phyloP scores from a whole-genome alignment of 2,797 vertebrate species.

The Pseudomugil gertrudae region DNA sequence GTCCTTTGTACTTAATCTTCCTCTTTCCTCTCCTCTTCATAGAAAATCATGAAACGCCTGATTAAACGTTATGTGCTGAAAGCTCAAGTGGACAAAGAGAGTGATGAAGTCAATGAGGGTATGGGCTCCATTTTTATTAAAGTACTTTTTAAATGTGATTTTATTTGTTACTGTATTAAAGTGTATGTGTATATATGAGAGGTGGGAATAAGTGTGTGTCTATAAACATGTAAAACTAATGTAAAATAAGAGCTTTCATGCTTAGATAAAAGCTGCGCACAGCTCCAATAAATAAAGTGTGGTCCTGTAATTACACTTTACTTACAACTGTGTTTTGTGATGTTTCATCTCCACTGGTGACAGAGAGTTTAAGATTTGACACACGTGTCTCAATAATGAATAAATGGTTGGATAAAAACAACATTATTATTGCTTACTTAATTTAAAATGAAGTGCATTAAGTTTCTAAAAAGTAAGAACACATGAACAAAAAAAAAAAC shows the following conservation, averaged over 20 bases:
- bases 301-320: no score
- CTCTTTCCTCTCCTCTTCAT: conserved; percentile 45
- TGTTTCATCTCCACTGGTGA: no score
- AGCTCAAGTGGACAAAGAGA: conserved; percentile 96
- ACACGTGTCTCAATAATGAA: no score
- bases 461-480: not conserved
- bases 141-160: not conserved
- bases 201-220: not conserved
- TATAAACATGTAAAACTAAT: not conserved
- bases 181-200: not conserved
- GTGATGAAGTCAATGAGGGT: conserved; percentile 98
- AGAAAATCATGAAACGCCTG: conserved; percentile 98
- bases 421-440: no score
- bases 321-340: no score
- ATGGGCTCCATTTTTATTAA: conserved; percentile 50
- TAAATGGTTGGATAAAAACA: no score
- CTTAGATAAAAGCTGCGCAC: no score
- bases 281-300: no score
- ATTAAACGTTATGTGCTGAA: conserved; percentile 97
- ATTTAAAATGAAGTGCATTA: not conserved
- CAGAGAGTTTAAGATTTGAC: no score
- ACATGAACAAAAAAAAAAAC: no score
- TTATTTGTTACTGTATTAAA: not conserved
- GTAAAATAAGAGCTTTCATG: no score
- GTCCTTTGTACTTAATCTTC: conserved; percentile 25